Evolutionary conservation across 2,888 invertebrate species (phyloP).

Genomic region (Drosophila barbarae): DNA sequence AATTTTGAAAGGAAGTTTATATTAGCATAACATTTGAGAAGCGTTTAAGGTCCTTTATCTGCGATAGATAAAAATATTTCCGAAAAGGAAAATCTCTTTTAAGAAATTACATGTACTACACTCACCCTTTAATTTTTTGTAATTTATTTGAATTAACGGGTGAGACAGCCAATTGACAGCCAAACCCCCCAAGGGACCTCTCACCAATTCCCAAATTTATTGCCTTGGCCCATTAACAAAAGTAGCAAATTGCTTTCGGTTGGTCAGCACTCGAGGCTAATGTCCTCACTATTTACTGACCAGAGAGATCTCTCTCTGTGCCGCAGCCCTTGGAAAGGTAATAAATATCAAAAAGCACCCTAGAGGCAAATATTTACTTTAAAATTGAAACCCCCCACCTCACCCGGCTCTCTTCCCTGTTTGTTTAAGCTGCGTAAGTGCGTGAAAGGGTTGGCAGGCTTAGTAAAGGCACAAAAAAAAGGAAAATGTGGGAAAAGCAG

Average conservation of each 20-base stretch:
- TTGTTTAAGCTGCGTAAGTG: conserved; percentile 58
- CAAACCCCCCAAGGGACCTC: conserved; percentile 12
- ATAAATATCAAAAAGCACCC: conserved; percentile 78
- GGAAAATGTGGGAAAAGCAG: conserved; percentile 29
- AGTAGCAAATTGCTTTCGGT: conserved; percentile 59
- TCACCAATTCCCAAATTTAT: conserved; percentile 60
- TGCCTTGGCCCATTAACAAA: conserved; percentile 41
- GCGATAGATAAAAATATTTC: not conserved
- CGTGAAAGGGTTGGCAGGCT: conserved; percentile 64
- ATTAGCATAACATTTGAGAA: not conserved
- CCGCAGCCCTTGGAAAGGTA: conserved; percentile 42
- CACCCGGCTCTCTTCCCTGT: conserved; percentile 16
- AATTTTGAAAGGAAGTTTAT: not conserved
- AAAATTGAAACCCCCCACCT: conserved; percentile 63
- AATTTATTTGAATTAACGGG: conserved; percentile 66
- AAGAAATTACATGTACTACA: not conserved
- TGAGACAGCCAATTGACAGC: conserved; percentile 50
- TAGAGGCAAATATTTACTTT: conserved; percentile 77
- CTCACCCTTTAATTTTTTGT: conserved; percentile 10
- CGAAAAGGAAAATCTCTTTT: not conserved
- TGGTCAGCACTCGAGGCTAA: conserved; percentile 55
- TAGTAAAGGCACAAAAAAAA: conserved; percentile 1
- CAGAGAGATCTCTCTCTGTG: conserved; percentile 30
- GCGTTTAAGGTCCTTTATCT: too few relatives aligned
- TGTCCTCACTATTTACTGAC: conserved; percentile 58